phyloP scores from a whole-genome alignment of 2,797 vertebrate genomes.

The Bovichtus variegatus region DNA sequence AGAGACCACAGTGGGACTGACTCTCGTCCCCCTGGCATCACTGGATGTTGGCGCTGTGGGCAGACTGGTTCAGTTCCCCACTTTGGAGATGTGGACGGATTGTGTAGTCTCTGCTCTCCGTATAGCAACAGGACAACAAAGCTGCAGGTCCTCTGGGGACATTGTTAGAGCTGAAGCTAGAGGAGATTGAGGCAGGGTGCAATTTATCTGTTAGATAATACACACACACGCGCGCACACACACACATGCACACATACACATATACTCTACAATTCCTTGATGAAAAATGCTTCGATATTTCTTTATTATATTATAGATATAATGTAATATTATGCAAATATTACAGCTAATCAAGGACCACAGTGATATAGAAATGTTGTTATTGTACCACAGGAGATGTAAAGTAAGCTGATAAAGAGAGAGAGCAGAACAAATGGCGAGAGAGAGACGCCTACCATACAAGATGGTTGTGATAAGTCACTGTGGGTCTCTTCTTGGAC shows the following conservation, averaged over 20 bases:
- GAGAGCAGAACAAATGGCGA: neutral
- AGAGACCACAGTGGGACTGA: constrained; percentile 5
- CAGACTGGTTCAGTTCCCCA: neutral
- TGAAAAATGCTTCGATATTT: neutral
- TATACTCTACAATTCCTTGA: neutral
- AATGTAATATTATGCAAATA: neutral
- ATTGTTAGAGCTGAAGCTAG: constrained; percentile 35
- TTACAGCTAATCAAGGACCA: neutral
- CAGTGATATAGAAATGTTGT: neutral
- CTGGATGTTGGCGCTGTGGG: constrained; percentile 25
- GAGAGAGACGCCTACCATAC: neutral
- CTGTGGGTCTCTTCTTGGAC: neutral
- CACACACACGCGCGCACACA: neutral
- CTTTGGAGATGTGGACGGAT: neutral
- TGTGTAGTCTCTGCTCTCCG: constrained; percentile 19
- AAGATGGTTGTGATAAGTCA: neutral
- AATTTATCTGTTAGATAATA: constrained; percentile 16
- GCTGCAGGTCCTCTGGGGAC: constrained; percentile 41
- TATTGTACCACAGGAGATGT: neutral
- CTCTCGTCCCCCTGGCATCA: constrained; percentile 14
- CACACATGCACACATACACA: constrained; percentile 10
- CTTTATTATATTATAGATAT: neutral
- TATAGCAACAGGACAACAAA: constrained; percentile 54
- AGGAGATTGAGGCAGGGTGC: constrained; percentile 3
- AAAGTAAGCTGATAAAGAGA: neutral